Conservation (phyloP, 92 coral and sea anemone genomes). For the Zoanthus sociatus region DNA sequence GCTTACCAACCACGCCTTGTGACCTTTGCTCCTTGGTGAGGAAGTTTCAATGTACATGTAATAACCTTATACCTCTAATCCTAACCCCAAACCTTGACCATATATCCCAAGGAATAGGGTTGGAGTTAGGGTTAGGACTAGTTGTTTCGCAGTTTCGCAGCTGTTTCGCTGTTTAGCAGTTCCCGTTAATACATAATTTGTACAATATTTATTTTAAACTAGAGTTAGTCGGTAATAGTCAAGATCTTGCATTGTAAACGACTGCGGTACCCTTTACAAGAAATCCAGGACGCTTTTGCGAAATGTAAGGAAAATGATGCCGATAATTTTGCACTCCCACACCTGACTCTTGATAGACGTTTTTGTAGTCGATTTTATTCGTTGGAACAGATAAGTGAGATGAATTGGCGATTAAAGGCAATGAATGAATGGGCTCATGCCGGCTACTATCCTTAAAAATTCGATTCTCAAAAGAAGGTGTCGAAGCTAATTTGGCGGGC, state of each 20-base stretch:
- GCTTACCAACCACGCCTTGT: too few relatives aligned
- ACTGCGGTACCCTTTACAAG: constrained; percentile 8
- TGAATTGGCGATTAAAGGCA: background rate
- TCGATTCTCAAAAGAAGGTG: constrained; percentile 7
- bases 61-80: too few relatives aligned
- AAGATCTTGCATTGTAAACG: background rate
- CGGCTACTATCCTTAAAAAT: background rate
- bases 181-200: too few relatives aligned
- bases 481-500: background rate
- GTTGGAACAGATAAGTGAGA: background rate
- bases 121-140: too few relatives aligned
- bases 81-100: too few relatives aligned
- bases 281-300: background rate
- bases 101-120: too few relatives aligned
- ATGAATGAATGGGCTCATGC: background rate
- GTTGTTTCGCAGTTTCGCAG: too few relatives aligned
- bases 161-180: too few relatives aligned
- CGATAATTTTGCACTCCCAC: background rate
- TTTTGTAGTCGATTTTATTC: background rate
- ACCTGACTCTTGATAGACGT: background rate
- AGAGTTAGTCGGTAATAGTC: too few relatives aligned
- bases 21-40: too few relatives aligned
- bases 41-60: too few relatives aligned
- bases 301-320: background rate
- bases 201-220: background rate